Conservation (phyloP, 2,797 vertebrate genomes). For the Muscicapa striata region DNA sequence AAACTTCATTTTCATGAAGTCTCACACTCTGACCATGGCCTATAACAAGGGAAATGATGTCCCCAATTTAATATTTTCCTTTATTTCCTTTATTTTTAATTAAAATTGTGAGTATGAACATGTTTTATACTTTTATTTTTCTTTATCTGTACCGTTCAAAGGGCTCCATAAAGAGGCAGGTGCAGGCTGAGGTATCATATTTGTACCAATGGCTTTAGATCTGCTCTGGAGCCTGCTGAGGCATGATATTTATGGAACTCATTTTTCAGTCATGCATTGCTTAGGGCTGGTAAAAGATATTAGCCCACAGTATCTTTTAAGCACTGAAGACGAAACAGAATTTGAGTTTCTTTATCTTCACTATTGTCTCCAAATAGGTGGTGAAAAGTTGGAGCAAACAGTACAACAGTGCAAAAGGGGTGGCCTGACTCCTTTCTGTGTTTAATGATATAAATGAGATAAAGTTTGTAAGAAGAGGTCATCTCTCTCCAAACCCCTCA, state of each 20-base stretch:
- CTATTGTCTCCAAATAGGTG: not conserved
- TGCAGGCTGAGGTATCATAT: not conserved
- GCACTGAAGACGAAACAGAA: not conserved
- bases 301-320: not conserved
- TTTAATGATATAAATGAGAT: not conserved
- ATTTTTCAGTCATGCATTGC: not conserved
- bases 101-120: not conserved
- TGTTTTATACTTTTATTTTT: not conserved
- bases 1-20: not conserved
- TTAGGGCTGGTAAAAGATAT: not conserved
- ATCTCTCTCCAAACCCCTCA: not conserved
- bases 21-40: not conserved
- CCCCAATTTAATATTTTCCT: not conserved
- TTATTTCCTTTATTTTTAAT: not conserved
- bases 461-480: not conserved
- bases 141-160: not conserved
- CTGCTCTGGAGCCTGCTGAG: not conserved
- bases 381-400: not conserved
- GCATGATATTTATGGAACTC: not conserved
- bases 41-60: not conserved
- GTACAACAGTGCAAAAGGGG: too few species aligned
- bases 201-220: not conserved
- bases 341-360: not conserved
- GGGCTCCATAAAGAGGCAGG: not conserved
- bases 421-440: not conserved